These are phyloP conservation scores for Leuciscus idus DNA, from an alignment of 2,113 vertebrate genomes.

Conservation along the genomic window DNA sequence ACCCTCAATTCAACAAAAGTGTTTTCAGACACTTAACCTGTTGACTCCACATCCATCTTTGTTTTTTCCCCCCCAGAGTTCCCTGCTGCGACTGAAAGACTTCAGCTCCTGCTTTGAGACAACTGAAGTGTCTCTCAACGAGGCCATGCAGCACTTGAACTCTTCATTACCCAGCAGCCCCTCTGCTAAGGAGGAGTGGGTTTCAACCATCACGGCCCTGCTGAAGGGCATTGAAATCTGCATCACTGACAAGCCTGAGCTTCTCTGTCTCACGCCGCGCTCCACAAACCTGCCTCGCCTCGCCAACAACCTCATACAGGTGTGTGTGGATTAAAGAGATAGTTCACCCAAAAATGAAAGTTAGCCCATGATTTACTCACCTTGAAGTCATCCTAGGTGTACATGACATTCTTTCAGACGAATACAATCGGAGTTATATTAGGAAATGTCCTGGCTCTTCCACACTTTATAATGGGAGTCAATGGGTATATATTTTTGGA, in stretches of 20 bases:
- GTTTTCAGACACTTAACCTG: constrained; percentile 17
- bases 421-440: too few relatives aligned
- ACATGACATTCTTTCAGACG: too few relatives aligned
- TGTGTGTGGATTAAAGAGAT: constrained; percentile 55
- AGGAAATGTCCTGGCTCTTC: too few relatives aligned
- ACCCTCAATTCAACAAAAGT: background rate
- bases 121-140: constrained; percentile 91
- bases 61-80: constrained; percentile 80
- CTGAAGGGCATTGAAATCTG: constrained; percentile 86
- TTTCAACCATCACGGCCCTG: constrained; percentile 86
- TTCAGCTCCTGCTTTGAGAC: constrained; percentile 88
- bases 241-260: constrained; percentile 76
- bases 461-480: too few relatives aligned
- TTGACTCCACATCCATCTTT: background rate
- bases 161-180: constrained; percentile 73
- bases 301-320: constrained; percentile 95
- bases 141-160: constrained; percentile 92
- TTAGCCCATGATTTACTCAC: too few relatives aligned
- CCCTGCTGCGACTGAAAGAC: constrained; percentile 88
- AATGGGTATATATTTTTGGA: too few relatives aligned
- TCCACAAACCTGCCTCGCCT: constrained; percentile 82
- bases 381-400: too few relatives aligned
- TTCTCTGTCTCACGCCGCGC: constrained; percentile 77
- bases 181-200: constrained; percentile 92
- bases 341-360: too few relatives aligned